Evolutionary conservation across 2,888 invertebrate species (phyloP), one percentile per base, ranked within the genome.

Genomic region (Gryllus longicercus): DNA sequence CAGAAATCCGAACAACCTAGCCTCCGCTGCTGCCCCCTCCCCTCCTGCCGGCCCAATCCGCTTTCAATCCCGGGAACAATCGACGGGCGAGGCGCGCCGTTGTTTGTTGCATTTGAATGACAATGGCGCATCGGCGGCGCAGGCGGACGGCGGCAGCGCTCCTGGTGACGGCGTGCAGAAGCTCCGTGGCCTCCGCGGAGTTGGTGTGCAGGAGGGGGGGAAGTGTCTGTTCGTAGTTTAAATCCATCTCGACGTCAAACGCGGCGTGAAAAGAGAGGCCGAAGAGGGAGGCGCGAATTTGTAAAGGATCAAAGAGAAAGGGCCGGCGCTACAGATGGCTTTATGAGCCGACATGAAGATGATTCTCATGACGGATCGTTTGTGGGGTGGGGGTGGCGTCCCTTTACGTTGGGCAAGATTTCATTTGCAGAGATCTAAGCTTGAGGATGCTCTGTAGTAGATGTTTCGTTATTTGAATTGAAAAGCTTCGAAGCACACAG

Each of bases 91-190:
- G n/a, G n/a, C 63, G 14, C 63, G 14, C 16, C 63, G n/a, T 63
- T 63, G 63, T 63, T 63, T 63, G 63, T 63, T 63, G 63, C 63
- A 63, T 63, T 63, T 63, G 63, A 63, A 63, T 63, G 63, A 63
- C 16, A 63, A 63, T 63, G 12, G 63, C 14, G n/a, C 63, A 63
- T 63, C 14, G 63, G n/a, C 12, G 2, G 16, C 63, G 14, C 63
- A 2, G 25, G 25, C 38, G 38, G 38, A 4, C 38, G 38, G 38
- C 8, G 38, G 63, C 16, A 11, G n/a, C 63, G 63, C 63, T 18
- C 63, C 63, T 1, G 16, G n/a, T 18, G 63, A 16, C 16, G 16
- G n/a, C 16, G 16, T 4, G 63, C n/a, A 3, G 63, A 63, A 63
- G 63, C 63, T 63, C 63, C 63, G 63, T 5, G 38, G 38, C 38